Percentiles rank a stretch among this genome's conserved stretches.
Evolutionary conservation across 2,113 vertebrate genomes (phyloP).

Genomic region (Glaucidium brasilianum): DNA sequence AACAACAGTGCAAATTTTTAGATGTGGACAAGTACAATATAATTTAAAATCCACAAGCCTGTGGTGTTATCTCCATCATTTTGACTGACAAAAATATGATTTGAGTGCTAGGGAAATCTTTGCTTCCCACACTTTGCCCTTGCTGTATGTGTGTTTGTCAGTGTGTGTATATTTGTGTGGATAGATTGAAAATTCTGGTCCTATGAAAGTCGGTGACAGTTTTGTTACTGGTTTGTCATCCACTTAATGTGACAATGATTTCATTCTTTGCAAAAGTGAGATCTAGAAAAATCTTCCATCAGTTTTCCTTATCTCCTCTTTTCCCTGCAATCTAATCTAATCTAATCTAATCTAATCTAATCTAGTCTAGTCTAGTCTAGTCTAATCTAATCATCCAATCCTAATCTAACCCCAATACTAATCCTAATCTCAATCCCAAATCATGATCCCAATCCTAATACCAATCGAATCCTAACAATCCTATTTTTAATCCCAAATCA

Average conservation of each 20-base stretch:
- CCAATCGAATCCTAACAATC: no score
- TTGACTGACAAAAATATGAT: neutral
- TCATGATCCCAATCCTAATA: no score
- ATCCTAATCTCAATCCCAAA: no score
- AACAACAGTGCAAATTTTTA: neutral
- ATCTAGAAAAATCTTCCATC: neutral
- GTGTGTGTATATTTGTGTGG: neutral
- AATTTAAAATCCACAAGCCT: neutral
- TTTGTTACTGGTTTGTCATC: neutral
- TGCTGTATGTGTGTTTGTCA: neutral
- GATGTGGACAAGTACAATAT: neutral
- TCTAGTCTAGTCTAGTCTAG: neutral
- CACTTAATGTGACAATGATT: neutral
- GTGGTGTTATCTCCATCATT: neutral
- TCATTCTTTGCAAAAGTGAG: neutral
- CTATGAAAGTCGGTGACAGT: neutral
- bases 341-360: neutral
- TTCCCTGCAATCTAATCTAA: neutral
- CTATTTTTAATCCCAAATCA: no score
- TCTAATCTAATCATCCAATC: neutral
- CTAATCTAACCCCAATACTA: no score
- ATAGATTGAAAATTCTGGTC: neutral
- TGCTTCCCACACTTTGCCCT: neutral
- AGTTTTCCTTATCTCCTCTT: neutral
- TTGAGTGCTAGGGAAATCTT: neutral